Conservation (phyloP, 2,888 invertebrate species). For the Phania funesta region DNA sequence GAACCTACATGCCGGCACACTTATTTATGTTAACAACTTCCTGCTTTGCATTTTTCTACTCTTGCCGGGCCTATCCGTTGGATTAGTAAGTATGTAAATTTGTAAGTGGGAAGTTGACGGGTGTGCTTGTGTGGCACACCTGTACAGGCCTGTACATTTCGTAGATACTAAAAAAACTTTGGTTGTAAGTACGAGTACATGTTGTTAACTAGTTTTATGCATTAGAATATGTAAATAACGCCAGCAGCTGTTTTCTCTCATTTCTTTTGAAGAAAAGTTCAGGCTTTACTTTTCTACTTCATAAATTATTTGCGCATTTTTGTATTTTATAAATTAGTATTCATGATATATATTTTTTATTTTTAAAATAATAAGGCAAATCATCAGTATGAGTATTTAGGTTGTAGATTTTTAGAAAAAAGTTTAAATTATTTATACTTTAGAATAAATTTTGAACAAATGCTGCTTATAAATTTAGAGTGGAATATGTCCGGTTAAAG, state of each 20-base stretch:
- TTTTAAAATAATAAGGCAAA: background rate
- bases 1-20: background rate
- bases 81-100: background rate
- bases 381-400: too few relatives aligned
- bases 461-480: too few relatives aligned
- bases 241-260: background rate
- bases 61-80: background rate
- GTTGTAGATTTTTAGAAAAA: too few relatives aligned
- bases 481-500: too few relatives aligned
- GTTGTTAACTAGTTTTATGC: background rate
- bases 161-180: too few relatives aligned
- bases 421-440: too few relatives aligned
- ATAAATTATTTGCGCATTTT: constrained; percentile 11
- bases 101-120: background rate
- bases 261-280: background rate
- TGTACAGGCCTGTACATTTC: too few relatives aligned
- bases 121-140: background rate
- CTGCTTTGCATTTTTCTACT: constrained; percentile 52
- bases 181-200: background rate
- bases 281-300: background rate
- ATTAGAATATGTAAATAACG: background rate
- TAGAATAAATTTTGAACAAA: too few relatives aligned
- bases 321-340: background rate
- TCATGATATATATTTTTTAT: background rate
- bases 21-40: constrained; percentile 58